phyloP scores from a whole-genome alignment of 2,113 vertebrate species.

The Gobiocypris rarus region DNA sequence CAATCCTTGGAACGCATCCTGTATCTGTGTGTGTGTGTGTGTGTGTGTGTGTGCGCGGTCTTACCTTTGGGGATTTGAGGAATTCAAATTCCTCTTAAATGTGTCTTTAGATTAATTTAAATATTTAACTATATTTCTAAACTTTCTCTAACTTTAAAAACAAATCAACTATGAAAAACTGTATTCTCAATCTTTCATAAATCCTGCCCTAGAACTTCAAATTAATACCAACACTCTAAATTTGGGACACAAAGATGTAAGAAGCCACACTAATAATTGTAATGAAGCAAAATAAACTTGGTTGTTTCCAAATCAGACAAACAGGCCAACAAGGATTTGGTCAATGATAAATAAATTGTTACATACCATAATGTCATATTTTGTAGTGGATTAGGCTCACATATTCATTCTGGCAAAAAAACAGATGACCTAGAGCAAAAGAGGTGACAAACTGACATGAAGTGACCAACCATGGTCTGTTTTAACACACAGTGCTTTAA shows the following conservation, averaged over 20 bases:
- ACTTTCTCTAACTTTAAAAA: not conserved
- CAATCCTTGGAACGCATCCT: not conserved
- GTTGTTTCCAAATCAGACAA: not conserved
- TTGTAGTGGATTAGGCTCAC: not conserved
- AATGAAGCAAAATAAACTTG: not conserved
- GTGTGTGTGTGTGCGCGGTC: not conserved
- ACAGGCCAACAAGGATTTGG: not conserved
- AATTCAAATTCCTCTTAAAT: no score
- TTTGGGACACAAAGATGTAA: not conserved
- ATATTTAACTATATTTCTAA: not conserved
- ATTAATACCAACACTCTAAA: not conserved
- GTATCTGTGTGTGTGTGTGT: not conserved
- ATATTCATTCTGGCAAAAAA: not conserved
- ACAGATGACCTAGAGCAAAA: not conserved
- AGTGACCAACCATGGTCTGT: not conserved
- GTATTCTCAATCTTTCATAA: not conserved
- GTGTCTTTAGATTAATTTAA: no score
- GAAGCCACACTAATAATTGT: not conserved
- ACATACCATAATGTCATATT: not conserved
- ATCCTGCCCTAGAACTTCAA: not conserved
- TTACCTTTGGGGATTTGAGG: not conserved
- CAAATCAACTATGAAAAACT: not conserved
- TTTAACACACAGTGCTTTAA: not conserved
- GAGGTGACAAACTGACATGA: not conserved
- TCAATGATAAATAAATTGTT: not conserved